These are phyloP conservation scores for Miopithecus talapoin DNA, from an alignment of 2,797 vertebrate species.

Conservation along the genomic window DNA sequence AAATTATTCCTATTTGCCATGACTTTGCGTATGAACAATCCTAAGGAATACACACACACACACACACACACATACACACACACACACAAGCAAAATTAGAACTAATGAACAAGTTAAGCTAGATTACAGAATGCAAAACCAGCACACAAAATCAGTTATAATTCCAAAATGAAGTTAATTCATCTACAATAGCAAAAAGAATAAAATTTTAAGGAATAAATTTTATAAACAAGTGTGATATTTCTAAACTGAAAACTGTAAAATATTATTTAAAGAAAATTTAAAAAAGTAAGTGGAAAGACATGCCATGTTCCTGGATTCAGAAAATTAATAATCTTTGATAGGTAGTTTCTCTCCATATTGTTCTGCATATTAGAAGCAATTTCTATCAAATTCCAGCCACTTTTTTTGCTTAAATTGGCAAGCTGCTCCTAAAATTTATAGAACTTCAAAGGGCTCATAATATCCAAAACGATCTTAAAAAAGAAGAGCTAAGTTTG, in stretches of 20 bases:
- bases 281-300: neutral
- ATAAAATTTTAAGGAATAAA: too few relatives aligned
- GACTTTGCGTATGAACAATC: neutral
- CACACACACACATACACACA: neutral
- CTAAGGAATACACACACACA: neutral
- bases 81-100: neutral
- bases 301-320: neutral
- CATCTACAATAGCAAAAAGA: too few relatives aligned
- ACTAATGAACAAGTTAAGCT: neutral
- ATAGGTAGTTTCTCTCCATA: neutral
- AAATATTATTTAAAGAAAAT: neutral
- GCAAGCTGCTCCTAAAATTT: neutral
- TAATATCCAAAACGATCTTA: neutral
- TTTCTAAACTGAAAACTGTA: neutral
- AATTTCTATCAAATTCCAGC: neutral
- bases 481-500: neutral
- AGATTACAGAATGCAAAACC: too few relatives aligned
- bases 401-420: neutral
- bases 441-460: neutral
- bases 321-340: neutral
- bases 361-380: neutral
- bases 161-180: too few relatives aligned
- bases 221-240: neutral
- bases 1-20: neutral
- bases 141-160: too few relatives aligned